Evolutionary conservation across 2,797 vertebrate species (phyloP), one percentile per base, ranked within the genome.

Genomic region (Falco concolor): DNA sequence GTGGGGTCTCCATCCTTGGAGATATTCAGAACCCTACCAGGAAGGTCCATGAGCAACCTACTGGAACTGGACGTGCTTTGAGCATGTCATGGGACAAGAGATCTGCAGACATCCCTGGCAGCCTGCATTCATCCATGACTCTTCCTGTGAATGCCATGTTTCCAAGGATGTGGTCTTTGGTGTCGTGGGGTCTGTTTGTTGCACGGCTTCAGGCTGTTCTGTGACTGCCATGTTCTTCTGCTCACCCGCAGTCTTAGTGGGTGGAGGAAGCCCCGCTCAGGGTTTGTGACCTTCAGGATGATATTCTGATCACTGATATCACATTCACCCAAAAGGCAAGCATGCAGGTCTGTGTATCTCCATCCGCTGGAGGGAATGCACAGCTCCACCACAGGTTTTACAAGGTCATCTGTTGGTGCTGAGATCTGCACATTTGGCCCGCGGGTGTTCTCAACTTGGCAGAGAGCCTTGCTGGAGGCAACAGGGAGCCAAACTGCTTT

Each of bases 311-410:
- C 24, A 7, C 69, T 50, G 14, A 2, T 0, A 1, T 49, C 16
- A 15, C 14, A 0, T 61, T 78, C 10, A n/a, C 22, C 3, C 56
- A 53, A 32, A 57, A 82, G 14, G 13, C 21, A 82, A 53, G 6
- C 14, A 16, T 0, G 1, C 10, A 49, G 52, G 27, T 61, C 45
- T 8, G 4, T 1, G 4, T 40, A 81, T 36, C 42, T 53, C 36
- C 3, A 0, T 23, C 49, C n/a, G 8, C 13, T 47, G 44, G 27
- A 52, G 28, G 45, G 28, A 70, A 36, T 8, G 40, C n/a, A 40
- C 30, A 28, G 47, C 18, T 24, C n/a, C 38, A 10, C n/a, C 4
- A 4, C 30, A n/a, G 12, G 24, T 57, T 82, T 90, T 57, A 28
- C 9, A 3, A 63, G 47, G 52, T 36, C 7, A 0, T 49, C 69